Base-by-base conservation (phyloP, 1,140 invertebrate genomes). In the Atta colombica region DNA sequence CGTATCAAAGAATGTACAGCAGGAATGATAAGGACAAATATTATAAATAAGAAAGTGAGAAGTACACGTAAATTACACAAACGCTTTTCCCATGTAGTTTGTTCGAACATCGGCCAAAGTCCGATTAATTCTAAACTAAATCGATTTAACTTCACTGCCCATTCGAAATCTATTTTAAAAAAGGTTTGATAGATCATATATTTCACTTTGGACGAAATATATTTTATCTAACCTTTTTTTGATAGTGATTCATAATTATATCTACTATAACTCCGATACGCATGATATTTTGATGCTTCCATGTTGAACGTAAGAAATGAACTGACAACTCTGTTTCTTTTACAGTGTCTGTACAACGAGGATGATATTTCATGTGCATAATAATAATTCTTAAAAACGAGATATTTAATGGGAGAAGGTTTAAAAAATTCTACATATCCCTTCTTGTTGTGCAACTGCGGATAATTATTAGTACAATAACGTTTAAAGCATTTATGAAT, bases 81-180 rank as follows among this genome's bases (percentile, higher is more conserved):
- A 0, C 18, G 28, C 3, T 66, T 66, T n/a, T 21, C 39, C 7
- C 21, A n/a, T 39, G 8, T 61, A 18, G 49, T 68, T 68, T 35
- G 45, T 14, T 21, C 14, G 7, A 3, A 68, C 2, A 5, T 68
- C 12, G 77, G 77, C 77, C 77, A 80, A 53, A 80, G 49, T 10
- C 77, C 77, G 6, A 80, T 55, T 6, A 53, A 39, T 53, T 31
- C 2, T 55, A 80, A 14, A 68, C 28, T 55, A 53, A 18, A 80
- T 68, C 61, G 77, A 39, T 80, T 68, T 18, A 80, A 21, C 6
- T 66, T 35, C 18, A 78, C 61, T 35, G 77, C 77, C 77, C 77
- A 80, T 25, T 80, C 45, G 8, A 39, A 80, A 68, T 68, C 77
- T 55, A 25, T 35, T 21, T 51, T n/a, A 39, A 25, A 18, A n/a